These are phyloP conservation scores for Lasioglossum calceatum DNA, from an alignment of 2,888 invertebrate species.

Conservation along the genomic window DNA sequence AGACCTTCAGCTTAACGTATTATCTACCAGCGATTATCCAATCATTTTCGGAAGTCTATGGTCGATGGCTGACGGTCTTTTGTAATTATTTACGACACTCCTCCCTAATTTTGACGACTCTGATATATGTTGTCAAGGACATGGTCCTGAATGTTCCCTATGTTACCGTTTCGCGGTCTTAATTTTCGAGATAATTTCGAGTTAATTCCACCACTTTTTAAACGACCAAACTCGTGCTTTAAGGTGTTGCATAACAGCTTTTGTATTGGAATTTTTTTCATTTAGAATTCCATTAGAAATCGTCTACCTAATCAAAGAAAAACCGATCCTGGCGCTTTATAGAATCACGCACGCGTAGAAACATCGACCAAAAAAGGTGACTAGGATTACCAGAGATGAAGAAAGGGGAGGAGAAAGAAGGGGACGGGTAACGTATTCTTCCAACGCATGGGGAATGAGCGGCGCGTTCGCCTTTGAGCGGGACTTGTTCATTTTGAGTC, in stretches of 20 bases:
- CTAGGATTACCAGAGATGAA: not conserved
- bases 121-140: no score
- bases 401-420: not conserved
- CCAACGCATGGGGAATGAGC: not conserved
- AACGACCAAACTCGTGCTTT: no score
- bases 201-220: no score
- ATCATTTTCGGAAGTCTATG: no score
- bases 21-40: no score
- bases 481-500: slow-evolving; percentile 69
- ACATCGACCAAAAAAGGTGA: no score
- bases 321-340: not conserved
- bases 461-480: slow-evolving; percentile 54
- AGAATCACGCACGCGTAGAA: not conserved
- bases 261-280: not conserved
- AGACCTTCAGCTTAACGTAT: not conserved
- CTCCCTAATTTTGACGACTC: no score
- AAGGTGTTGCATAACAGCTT: not conserved
- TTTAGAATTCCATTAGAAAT: not conserved
- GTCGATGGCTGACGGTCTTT: no score
- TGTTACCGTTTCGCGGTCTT: no score
- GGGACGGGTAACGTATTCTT: not conserved
- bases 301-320: not conserved
- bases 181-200: no score
- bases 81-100: no score
- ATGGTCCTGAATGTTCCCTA: no score